phyloP scores from a whole-genome alignment of 2,797 vertebrate genomes.

The Acrossocheilus fasciatus region DNA sequence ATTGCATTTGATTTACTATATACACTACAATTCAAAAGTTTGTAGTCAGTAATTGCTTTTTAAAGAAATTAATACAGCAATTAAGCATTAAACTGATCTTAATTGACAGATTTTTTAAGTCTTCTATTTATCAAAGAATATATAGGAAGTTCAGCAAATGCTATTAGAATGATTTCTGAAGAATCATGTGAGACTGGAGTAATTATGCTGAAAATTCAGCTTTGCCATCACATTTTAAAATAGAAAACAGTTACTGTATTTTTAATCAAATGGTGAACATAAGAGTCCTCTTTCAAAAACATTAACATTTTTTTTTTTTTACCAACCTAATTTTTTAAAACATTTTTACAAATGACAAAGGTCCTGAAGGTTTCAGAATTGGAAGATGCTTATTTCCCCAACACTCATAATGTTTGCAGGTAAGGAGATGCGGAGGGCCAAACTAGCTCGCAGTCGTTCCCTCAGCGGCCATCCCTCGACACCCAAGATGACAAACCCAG shows the following conservation, averaged over 20 bases:
- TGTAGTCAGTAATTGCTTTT: not conserved
- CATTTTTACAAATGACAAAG: not conserved
- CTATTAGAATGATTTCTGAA: not conserved
- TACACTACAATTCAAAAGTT: not conserved
- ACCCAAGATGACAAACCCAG: slow-evolving; percentile 85
- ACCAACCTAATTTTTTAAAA: not conserved
- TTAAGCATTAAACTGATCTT: not conserved
- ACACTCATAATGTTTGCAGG: slow-evolving; percentile 74
- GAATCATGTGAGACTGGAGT: not conserved
- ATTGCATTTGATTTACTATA: not conserved
- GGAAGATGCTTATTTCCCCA: not conserved
- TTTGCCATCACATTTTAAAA: not conserved
- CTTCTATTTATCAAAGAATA: not conserved
- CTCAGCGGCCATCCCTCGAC: slow-evolving; percentile 90
- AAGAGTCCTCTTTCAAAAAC: not conserved
- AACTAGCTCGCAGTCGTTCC: slow-evolving; percentile 92
- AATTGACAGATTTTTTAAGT: not conserved
- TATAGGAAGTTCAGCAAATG: not conserved
- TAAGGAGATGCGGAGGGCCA: slow-evolving; percentile 92
- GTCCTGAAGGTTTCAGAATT: not conserved
- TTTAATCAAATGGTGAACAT: not conserved
- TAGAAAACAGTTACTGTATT: not conserved
- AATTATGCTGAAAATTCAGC: not conserved
- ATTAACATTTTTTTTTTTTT: not conserved
- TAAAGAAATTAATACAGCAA: no score